Percentiles rank a stretch among this genome's conserved stretches.
Evolutionary conservation across 2,113 vertebrate genomes (phyloP).

Genomic region (Eubucco bourcierii): DNA sequence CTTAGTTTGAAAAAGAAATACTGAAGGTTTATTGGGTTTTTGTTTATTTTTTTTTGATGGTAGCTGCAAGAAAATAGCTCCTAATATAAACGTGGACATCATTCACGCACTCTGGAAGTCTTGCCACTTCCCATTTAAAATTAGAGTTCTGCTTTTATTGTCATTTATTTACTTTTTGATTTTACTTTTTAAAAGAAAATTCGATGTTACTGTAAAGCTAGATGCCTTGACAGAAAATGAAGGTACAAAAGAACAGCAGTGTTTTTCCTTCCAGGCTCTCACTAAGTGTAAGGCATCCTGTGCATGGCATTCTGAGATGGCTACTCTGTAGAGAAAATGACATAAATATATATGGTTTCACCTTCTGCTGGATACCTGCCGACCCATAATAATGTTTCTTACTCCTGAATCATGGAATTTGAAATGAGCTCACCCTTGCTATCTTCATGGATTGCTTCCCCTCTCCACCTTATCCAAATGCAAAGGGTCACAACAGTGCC

Average conservation of each 20-base stretch:
- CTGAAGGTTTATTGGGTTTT: too few species aligned
- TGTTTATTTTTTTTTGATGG: background rate
- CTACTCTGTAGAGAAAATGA: background rate
- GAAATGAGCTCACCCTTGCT: background rate
- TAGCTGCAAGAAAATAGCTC: background rate
- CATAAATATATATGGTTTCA: background rate
- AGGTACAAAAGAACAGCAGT: background rate
- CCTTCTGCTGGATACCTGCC: background rate
- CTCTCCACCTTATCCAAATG: fast-evolving
- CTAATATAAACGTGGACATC: background rate
- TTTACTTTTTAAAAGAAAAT: background rate
- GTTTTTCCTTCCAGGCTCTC: background rate
- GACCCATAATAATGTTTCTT: background rate
- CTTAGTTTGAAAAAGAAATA: background rate
- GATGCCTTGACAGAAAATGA: background rate
- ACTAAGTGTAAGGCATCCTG: background rate
- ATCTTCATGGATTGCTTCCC: background rate
- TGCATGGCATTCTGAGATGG: background rate
- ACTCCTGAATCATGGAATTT: background rate
- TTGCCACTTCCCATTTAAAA: background rate
- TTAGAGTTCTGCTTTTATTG: background rate
- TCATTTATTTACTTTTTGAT: background rate
- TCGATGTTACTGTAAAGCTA: background rate
- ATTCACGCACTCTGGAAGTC: background rate
- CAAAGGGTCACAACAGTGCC: background rate